A percentile compares a stretch with the other conserved stretches of the same genome.
These are phyloP conservation scores for Craterocephalus amniculus DNA, from an alignment of 2,797 vertebrate species.

Conservation along the genomic window DNA sequence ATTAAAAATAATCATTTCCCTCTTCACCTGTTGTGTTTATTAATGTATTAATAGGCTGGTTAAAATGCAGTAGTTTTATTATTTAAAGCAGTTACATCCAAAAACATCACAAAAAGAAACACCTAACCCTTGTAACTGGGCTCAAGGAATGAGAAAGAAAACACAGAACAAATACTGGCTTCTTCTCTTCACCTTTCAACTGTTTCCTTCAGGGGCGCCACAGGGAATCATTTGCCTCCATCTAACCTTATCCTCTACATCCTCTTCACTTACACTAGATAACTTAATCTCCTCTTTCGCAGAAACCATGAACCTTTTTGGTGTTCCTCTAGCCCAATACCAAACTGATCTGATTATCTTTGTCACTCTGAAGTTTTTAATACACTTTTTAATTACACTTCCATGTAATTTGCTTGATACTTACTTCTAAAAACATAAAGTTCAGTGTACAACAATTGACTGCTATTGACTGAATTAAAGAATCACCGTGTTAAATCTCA, in stretches of 20 bases:
- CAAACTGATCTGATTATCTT: too few species aligned
- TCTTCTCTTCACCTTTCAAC: background rate
- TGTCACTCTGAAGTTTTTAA: too few species aligned
- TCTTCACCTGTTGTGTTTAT: background rate
- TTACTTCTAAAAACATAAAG: too few species aligned
- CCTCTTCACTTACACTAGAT: background rate
- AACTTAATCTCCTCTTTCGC: background rate
- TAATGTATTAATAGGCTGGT: background rate
- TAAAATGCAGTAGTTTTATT: slow-evolving; percentile 4
- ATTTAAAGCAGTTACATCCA: background rate
- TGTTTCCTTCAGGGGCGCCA: background rate
- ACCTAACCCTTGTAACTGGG: background rate
- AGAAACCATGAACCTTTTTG: background rate
- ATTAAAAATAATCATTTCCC: background rate
- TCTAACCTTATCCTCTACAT: background rate
- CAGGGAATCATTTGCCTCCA: background rate
- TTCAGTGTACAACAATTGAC: too few species aligned
- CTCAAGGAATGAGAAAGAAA: background rate
- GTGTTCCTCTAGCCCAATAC: background rate
- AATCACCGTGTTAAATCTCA: background rate
- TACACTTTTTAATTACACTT: too few species aligned
- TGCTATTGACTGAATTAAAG: background rate
- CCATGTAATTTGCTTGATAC: too few species aligned
- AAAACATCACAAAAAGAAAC: background rate
- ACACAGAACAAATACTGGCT: background rate